Evolutionary conservation across 1,140 invertebrate genomes (phyloP).

Genomic region (Aphidius ervi): DNA sequence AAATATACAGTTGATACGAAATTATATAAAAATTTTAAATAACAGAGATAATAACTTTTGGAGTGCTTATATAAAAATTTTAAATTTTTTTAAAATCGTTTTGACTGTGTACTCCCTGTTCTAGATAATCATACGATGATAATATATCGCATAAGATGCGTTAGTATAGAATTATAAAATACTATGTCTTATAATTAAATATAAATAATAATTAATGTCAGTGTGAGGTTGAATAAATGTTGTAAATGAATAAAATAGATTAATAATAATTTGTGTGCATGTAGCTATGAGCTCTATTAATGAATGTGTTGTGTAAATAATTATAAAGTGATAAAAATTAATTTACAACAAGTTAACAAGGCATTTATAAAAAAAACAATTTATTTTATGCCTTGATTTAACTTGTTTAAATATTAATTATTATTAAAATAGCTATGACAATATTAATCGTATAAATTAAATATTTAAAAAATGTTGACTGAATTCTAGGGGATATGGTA

Average conservation of each 20-base stretch:
- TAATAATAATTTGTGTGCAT: too few species aligned
- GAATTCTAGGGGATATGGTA: conserved; percentile 45
- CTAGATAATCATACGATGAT: conserved; percentile 4
- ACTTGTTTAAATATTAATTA: too few species aligned
- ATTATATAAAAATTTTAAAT: neutral
- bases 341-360: too few species aligned
- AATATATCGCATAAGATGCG: conserved; percentile 14
- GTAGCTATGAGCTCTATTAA: neutral
- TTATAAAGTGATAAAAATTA: too few species aligned
- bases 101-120: conserved; percentile 11
- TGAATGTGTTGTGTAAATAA: too few species aligned
- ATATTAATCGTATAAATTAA: conserved; percentile 12
- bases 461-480: conserved; percentile 39
- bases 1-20: conserved; percentile 10
- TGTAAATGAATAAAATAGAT: neutral
- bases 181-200: conserved; percentile 10
- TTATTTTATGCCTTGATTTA: too few species aligned
- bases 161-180: conserved; percentile 7
- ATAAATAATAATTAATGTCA: neutral
- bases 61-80: neutral
- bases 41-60: conserved; percentile 8
- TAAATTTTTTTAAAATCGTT: conserved; percentile 14
- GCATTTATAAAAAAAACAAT: too few species aligned
- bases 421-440: neutral
- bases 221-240: conserved; percentile 2